Evolutionary conservation across 2,888 invertebrate species (phyloP).

Genomic region (Noctuana brunneofusca): DNA sequence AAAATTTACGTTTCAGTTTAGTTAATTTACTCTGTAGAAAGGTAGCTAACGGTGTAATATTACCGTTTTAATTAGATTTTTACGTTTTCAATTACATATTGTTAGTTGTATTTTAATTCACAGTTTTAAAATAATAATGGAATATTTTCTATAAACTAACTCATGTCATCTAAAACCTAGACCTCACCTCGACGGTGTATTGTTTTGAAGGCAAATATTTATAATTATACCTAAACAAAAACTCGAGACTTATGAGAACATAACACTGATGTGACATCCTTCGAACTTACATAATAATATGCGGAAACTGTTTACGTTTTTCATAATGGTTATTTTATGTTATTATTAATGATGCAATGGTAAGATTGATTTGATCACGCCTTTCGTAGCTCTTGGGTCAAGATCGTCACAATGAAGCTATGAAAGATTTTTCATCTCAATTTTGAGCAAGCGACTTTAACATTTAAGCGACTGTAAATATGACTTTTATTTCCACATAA

Average conservation of each 20-base stretch:
- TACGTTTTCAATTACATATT: too few relatives aligned
- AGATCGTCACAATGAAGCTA: slow-evolving; percentile 42
- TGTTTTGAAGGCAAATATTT: slow-evolving; percentile 24
- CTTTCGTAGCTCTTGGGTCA: slow-evolving; percentile 54
- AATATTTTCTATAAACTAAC: slow-evolving; percentile 1
- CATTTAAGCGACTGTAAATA: slow-evolving; percentile 2
- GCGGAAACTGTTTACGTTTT: slow-evolving; percentile 44
- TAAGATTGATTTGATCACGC: slow-evolving; percentile 51
- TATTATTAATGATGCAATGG: slow-evolving; percentile 45
- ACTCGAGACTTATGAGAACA: slow-evolving; percentile 19
- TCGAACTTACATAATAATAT: slow-evolving; percentile 38
- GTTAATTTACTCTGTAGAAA: background rate
- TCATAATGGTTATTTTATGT: slow-evolving; percentile 28
- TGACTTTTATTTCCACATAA: background rate
- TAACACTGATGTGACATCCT: slow-evolving; percentile 41
- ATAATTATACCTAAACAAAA: slow-evolving; percentile 22
- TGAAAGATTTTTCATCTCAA: slow-evolving; percentile 21
- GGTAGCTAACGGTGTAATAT: background rate
- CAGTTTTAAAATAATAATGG: background rate
- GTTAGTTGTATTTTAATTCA: too few relatives aligned
- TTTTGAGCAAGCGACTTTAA: slow-evolving; percentile 14
- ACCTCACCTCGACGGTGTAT: slow-evolving; percentile 4
- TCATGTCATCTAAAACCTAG: background rate
- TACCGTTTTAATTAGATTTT: background rate
- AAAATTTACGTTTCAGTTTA: background rate